Evolutionary conservation across 2,113 vertebrate genomes (phyloP).

Genomic region (Hucho hucho): DNA sequence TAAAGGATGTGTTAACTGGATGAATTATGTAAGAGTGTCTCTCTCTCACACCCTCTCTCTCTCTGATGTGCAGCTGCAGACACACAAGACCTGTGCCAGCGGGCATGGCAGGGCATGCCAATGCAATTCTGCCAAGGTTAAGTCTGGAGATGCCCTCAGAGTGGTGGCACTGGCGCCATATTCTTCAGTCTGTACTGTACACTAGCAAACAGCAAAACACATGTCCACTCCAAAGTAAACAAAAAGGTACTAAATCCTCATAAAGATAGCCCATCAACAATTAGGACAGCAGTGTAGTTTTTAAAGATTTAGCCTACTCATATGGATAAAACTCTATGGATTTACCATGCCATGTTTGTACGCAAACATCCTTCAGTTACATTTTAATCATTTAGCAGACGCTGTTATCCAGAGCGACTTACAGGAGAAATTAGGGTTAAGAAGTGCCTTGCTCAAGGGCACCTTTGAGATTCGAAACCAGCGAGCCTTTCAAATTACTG

Average conservation of each 20-base stretch:
- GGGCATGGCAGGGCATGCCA: slow-evolving; percentile 11
- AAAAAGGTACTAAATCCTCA: background rate
- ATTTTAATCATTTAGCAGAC: background rate
- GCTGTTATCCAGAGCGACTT: too few species aligned
- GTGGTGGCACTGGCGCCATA: too few species aligned
- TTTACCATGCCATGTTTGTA: too few species aligned
- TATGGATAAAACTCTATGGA: background rate
- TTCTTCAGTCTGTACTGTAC: background rate
- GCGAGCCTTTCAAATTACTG: too few species aligned
- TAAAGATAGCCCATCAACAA: background rate
- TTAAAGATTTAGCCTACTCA: background rate
- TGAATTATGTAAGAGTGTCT: slow-evolving; percentile 48
- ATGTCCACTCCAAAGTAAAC: slow-evolving; percentile 16
- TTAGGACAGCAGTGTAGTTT: too few species aligned
- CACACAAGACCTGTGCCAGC: slow-evolving; percentile 4
- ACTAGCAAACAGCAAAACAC: slow-evolving; percentile 6
- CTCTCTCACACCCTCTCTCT: slow-evolving; percentile 17
- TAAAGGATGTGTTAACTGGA: slow-evolving; percentile 23
- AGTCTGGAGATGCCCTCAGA: background rate
- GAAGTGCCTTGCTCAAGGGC: too few species aligned
- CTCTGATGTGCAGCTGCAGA: slow-evolving; percentile 37
- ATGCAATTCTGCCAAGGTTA: slow-evolving; percentile 17
- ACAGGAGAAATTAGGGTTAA: too few species aligned
- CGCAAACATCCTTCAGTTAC: background rate
- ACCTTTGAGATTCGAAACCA: too few species aligned